phyloP scores from a whole-genome alignment of 2,797 vertebrate species.

The Dendrocincla tyrannina region DNA sequence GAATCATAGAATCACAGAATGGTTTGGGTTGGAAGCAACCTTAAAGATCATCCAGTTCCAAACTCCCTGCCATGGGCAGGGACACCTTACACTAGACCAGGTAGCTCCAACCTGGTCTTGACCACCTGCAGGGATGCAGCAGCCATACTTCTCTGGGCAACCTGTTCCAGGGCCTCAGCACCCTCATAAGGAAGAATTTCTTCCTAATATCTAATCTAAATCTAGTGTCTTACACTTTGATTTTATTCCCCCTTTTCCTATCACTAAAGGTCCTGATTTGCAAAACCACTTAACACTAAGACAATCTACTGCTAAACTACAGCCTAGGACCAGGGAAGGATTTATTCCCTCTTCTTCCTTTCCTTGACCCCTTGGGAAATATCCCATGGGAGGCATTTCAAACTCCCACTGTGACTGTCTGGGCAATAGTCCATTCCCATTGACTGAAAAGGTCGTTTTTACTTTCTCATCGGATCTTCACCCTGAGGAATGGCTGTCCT shows the following conservation, averaged over 20 bases:
- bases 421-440: not conserved
- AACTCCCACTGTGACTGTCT: not conserved
- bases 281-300: not conserved
- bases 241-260: not conserved
- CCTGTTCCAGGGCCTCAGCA: not conserved
- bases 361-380: not conserved
- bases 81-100: fast-evolving
- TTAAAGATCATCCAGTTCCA: not conserved
- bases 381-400: not conserved
- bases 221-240: not conserved
- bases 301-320: not conserved
- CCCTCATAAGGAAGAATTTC: fast-evolving
- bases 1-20: not conserved
- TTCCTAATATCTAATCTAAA: not conserved
- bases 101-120: fast-evolving
- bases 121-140: not conserved
- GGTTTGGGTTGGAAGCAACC: fast-evolving
- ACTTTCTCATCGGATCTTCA: not conserved
- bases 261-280: not conserved
- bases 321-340: not conserved
- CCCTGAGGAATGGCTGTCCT: not conserved
- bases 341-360: not conserved
- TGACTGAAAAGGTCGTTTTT: not conserved
- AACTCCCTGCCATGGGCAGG: not conserved
- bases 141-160: not conserved